Base-by-base conservation (phyloP, 2,113 vertebrate species). In the Psilopogon haemacephalus region DNA sequence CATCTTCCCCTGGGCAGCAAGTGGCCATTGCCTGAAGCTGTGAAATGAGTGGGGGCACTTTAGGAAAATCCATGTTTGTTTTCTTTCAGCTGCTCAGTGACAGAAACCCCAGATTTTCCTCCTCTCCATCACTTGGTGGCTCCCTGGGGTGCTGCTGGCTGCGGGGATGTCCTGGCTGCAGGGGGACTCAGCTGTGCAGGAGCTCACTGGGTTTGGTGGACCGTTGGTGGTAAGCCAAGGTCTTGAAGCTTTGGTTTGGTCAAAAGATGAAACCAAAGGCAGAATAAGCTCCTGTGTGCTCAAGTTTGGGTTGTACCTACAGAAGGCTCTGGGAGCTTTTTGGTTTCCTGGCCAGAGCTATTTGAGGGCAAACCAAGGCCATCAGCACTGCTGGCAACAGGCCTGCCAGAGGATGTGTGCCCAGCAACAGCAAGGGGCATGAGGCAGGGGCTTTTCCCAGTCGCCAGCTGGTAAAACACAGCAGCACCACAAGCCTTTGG, bases 1-100 rank as follows among this genome's bases (percentile, higher is more conserved):
- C 9, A 19, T 28, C 83, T 8, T 19, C 59, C 73, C 67, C 44
- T 0, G 0, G 62, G 58, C 0, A 1, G n/a, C 21, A 58, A 67
- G 63, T 9, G 4, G 68, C 59, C 69, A 55, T 80, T 15, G 38
- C 32, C 3, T 1, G 1, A n/a, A 18, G 42, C 54, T 33, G 5
- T 1, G 0, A 64, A 21, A 4, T 11, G 54, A 72, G 38, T 4
- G 52, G 32, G 32, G 7, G 23, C 5, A 3, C 48, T 77, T 79
- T 26, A 63, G 28, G 33, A 62, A 89, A 71, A 28, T n/a, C 5
- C 1, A 0, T 15, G 33, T 23, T 38, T 44, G n/a, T n/a, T n/a
- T n/a, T n/a, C n/a, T 70, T 79, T 44, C 12, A 90, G 28, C 33
- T 48, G 23, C 28, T 91, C 32, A 6, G 37, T 59, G 63, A 76